Conservation (phyloP, 2,113 vertebrate genomes). For the Pygoscelis antarcticus region DNA sequence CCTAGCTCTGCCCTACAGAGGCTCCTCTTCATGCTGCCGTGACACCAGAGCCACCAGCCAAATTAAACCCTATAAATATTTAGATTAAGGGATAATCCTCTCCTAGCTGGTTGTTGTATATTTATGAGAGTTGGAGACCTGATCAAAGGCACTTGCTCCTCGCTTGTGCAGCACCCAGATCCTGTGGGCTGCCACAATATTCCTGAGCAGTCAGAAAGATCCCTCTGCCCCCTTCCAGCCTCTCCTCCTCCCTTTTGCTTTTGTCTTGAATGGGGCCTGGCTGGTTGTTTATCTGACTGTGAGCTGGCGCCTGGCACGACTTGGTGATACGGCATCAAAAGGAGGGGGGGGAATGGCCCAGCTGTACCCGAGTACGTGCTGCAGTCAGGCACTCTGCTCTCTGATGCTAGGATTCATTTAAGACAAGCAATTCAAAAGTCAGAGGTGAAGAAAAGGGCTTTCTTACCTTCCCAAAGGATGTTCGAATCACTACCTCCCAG, state of each 20-base stretch:
- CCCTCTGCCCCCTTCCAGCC: not conserved
- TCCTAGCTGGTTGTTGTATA: not conserved
- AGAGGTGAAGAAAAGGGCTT: not conserved
- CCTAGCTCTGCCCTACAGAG: not conserved
- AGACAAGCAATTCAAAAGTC: not conserved
- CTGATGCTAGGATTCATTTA: accelerated
- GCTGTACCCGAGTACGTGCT: not conserved
- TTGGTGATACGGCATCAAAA: not conserved
- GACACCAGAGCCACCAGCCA: not conserved
- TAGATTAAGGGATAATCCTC: conserved; percentile 28
- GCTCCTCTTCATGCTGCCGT: not conserved
- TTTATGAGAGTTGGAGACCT: not conserved
- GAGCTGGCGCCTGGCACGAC: not conserved
- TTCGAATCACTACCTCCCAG: not conserved
- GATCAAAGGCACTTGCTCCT: not conserved
- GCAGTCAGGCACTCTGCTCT: not conserved
- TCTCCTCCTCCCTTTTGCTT: not conserved
- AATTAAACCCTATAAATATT: conserved; percentile 19
- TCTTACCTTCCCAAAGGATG: conserved; percentile 4
- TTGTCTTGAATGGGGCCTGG: accelerated
- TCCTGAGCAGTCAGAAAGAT: not conserved
- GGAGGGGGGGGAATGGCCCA: not conserved
- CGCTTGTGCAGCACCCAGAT: not conserved
- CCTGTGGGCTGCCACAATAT: not conserved
- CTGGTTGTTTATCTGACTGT: not conserved